Evolutionary conservation across 2,797 vertebrate genomes (phyloP).

Genomic region (Anabas testudineus): DNA sequence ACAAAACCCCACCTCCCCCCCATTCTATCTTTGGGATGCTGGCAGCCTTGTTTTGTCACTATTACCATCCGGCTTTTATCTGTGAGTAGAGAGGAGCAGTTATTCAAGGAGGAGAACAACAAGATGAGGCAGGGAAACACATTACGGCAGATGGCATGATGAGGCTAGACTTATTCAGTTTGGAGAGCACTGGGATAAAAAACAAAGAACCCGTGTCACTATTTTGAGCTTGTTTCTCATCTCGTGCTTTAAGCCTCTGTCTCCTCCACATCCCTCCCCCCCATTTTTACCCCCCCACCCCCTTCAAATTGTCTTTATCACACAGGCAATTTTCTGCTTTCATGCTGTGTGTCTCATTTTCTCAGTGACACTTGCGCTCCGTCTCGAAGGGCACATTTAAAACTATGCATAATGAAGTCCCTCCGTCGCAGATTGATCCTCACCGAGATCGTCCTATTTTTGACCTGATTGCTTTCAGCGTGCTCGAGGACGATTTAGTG

Average conservation of each 20-base stretch:
- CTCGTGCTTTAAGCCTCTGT: constrained; percentile 27
- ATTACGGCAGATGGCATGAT: constrained; percentile 55
- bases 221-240: constrained; percentile 45
- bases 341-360: constrained; percentile 55
- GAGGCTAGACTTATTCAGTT: constrained; percentile 41
- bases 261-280: neutral
- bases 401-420: constrained; percentile 52
- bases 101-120: constrained; percentile 44
- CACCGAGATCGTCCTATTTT: constrained; percentile 37
- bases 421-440: constrained; percentile 47
- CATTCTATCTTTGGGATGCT: constrained; percentile 5
- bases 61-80: constrained; percentile 22
- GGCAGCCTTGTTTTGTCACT: constrained; percentile 29
- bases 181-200: constrained; percentile 43
- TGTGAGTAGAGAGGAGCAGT: constrained; percentile 7
- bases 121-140: constrained; percentile 31
- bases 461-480: constrained; percentile 49
- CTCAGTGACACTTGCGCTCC: constrained; percentile 26
- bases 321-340: constrained; percentile 49
- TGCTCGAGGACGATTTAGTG: constrained; percentile 41
- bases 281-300: neutral
- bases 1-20: constrained; percentile 19
- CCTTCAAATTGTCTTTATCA: constrained; percentile 50
- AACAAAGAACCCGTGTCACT: constrained; percentile 37
- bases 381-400: constrained; percentile 48